These are phyloP conservation scores for Enteromius radiatus DNA, from an alignment of 2,797 vertebrate species.

Conservation along the genomic window DNA sequence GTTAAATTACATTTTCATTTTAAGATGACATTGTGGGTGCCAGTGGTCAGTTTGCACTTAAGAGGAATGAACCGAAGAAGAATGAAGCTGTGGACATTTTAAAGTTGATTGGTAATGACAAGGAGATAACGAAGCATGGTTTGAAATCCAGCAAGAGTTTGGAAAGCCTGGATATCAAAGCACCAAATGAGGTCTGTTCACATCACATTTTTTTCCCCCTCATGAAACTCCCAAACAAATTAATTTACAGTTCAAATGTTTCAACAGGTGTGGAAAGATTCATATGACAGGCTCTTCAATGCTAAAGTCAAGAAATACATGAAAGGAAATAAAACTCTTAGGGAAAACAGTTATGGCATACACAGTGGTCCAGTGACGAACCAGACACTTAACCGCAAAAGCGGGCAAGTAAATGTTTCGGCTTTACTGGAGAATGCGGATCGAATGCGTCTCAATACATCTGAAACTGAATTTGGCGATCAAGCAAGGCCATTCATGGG, in stretches of 20 bases:
- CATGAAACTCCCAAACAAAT: neutral
- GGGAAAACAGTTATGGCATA: constrained; percentile 7
- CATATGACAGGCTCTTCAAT: constrained; percentile 79
- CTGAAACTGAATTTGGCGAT: neutral
- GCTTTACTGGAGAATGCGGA: constrained; percentile 45
- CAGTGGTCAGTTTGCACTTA: constrained; percentile 73
- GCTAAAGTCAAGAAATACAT: constrained; percentile 79
- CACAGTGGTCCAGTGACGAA: constrained; percentile 12
- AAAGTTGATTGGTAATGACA: constrained; percentile 76
- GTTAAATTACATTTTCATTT: constrained; percentile 52
- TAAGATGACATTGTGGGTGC: constrained; percentile 78
- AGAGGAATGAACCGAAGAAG: constrained; percentile 69
- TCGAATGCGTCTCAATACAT: neutral
- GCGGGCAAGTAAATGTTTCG: constrained; percentile 35
- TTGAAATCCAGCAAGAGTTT: constrained; percentile 69
- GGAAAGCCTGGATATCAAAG: constrained; percentile 67
- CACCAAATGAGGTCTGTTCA: constrained; percentile 71
- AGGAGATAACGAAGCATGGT: constrained; percentile 68
- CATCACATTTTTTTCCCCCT: neutral
- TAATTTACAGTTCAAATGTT: constrained; percentile 45
- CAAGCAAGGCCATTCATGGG: neutral
- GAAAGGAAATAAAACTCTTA: constrained; percentile 52
- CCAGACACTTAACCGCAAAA: constrained; percentile 39
- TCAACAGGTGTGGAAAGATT: constrained; percentile 77
- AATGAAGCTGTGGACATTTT: constrained; percentile 74